phyloP scores from a whole-genome alignment of 2,113 vertebrate species.

The Albula goreensis region DNA sequence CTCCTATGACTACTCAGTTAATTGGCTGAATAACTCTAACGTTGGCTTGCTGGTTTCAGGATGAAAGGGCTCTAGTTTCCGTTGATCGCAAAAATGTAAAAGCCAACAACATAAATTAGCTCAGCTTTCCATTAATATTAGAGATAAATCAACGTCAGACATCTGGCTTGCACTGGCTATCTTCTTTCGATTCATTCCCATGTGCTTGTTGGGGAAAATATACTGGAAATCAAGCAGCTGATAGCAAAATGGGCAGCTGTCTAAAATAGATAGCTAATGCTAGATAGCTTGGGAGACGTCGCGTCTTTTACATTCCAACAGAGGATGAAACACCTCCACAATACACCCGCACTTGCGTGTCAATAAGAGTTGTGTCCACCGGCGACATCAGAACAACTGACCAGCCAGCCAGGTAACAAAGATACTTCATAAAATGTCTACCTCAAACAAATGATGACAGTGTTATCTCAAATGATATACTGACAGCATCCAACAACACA shows the following conservation, averaged over 20 bases:
- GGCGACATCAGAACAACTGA: background rate
- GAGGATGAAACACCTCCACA: background rate
- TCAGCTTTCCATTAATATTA: background rate
- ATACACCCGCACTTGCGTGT: background rate
- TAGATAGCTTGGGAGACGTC: background rate
- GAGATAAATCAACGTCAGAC: too few relatives aligned
- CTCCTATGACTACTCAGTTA: background rate
- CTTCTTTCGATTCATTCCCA: too few relatives aligned
- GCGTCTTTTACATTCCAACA: background rate
- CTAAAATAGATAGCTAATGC: background rate
- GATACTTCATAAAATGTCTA: background rate
- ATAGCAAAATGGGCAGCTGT: background rate
- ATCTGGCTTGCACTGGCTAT: too few relatives aligned
- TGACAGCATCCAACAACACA: background rate
- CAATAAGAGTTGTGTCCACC: background rate
- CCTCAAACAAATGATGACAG: background rate
- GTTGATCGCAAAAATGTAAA: background rate
- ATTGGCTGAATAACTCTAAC: background rate
- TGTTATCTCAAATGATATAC: constrained; percentile 6
- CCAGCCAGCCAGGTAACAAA: background rate
- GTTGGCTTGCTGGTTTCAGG: background rate
- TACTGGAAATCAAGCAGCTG: background rate
- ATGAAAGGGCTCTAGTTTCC: background rate
- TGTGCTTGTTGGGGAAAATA: background rate
- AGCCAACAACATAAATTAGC: background rate